Evolutionary conservation across 2,888 invertebrate genomes (phyloP).

Genomic region (Nomada fabriciana): DNA sequence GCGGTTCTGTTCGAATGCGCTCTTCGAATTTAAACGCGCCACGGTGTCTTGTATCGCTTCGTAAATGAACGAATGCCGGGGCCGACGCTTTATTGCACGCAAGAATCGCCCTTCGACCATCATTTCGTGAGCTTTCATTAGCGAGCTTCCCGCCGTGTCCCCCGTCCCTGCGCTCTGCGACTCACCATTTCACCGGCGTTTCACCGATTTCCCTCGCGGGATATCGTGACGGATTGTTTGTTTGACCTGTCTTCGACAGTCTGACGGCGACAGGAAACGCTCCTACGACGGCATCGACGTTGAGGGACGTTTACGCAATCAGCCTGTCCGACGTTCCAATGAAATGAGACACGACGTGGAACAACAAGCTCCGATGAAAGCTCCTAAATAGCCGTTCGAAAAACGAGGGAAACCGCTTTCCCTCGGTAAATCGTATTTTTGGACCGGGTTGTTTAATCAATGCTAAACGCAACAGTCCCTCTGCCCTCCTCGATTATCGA

Average conservation of each 20-base stretch:
- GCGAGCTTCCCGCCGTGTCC: neutral
- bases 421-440: constrained; percentile 38
- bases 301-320: constrained; percentile 62
- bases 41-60: constrained; percentile 67
- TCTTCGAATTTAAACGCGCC: constrained; percentile 73
- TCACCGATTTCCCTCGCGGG: constrained; percentile 3
- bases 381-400: constrained; percentile 48
- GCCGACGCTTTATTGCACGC: constrained; percentile 62
- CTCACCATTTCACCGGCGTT: neutral
- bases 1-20: constrained; percentile 65
- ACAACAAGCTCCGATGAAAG: constrained; percentile 57
- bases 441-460: constrained; percentile 9
- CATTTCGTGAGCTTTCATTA: constrained; percentile 60
- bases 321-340: constrained; percentile 54
- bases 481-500: too few relatives aligned
- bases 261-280: constrained; percentile 72
- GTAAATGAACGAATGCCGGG: constrained; percentile 66
- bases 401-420: constrained; percentile 38
- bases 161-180: neutral
- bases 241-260: constrained; percentile 78
- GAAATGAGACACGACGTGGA: constrained; percentile 60
- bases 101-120: constrained; percentile 57
- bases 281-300: constrained; percentile 59
- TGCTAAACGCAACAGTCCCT: neutral
- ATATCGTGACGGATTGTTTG: constrained; percentile 76